phyloP scores from a whole-genome alignment of 2,797 vertebrate species.

The Discoglossus pictus region DNA sequence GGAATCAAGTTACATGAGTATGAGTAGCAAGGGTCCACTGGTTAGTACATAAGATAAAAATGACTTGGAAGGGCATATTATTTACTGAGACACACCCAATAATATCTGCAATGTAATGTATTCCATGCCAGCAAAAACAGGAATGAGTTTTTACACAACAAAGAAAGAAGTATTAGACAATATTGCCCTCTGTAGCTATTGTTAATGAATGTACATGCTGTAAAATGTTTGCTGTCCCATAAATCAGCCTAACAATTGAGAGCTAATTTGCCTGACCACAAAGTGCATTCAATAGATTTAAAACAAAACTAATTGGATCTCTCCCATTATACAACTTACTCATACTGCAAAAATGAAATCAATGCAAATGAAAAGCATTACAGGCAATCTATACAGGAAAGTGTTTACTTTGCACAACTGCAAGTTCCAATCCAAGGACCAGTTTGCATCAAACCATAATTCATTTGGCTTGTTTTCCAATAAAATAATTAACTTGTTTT shows the following conservation, averaged over 20 bases:
- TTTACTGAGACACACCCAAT: no score
- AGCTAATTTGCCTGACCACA: conserved; percentile 75
- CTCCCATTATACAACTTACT: conserved; percentile 77
- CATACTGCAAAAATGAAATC: conserved; percentile 75
- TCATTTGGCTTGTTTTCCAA: background rate
- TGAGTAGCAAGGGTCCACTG: no score
- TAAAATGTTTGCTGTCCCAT: conserved; percentile 58
- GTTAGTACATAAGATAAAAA: no score
- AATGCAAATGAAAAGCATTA: conserved; percentile 72
- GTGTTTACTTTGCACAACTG: conserved; percentile 34
- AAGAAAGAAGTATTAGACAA: no score
- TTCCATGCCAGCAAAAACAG: no score
- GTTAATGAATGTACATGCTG: conserved; percentile 51
- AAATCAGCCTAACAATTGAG: conserved; percentile 69
- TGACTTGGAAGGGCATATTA: no score
- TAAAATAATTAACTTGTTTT: conserved; percentile 18
- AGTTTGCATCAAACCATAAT: conserved; percentile 24
- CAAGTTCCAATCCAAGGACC: conserved; percentile 18
- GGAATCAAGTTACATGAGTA: no score
- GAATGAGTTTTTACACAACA: no score
- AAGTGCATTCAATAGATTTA: conserved; percentile 75
- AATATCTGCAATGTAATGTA: no score
- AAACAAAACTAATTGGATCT: conserved; percentile 78
- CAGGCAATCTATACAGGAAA: conserved; percentile 66
- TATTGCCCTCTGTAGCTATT: no score